Conservation (phyloP, 92 coral and sea anemone genomes). For the Metridium senile region DNA sequence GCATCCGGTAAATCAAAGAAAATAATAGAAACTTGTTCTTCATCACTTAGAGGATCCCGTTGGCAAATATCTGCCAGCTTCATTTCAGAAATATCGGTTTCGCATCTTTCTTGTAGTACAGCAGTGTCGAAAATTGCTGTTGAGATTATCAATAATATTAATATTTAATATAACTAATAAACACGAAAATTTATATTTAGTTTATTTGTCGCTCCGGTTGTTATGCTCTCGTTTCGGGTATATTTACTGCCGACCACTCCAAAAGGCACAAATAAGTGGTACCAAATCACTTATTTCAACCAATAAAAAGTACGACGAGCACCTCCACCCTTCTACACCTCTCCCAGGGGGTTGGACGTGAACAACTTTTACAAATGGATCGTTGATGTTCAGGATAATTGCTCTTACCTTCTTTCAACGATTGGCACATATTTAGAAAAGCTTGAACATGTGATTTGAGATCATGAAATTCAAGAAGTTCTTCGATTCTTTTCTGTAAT, state of each 20-base stretch:
- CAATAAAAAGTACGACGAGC: too few species aligned
- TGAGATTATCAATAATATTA: not conserved
- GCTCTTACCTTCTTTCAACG: conserved; percentile 3
- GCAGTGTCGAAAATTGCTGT: conserved; percentile 28
- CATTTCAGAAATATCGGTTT: conserved; percentile 8
- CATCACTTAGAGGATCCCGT: conserved; percentile 18
- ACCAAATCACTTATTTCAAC: too few species aligned
- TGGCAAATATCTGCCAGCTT: conserved; percentile 48
- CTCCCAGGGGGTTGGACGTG: too few species aligned
- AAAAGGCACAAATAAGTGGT: too few species aligned
- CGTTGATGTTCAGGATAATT: not conserved
- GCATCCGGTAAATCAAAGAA: conserved; percentile 39
- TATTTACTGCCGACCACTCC: too few species aligned
- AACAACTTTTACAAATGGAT: not conserved
- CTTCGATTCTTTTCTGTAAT: conserved; percentile 13
- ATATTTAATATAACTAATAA: too few species aligned
- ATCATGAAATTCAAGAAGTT: not conserved
- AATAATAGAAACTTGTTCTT: conserved; percentile 24
- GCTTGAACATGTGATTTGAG: not conserved
- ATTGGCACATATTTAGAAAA: conserved; percentile 20
- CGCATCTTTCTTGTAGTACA: conserved; percentile 14
- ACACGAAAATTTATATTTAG: too few species aligned
- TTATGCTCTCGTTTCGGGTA: too few species aligned
- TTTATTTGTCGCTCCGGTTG: too few species aligned
- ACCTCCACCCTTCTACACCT: too few species aligned